Percentiles rank a stretch among this genome's conserved stretches.
Evolutionary conservation across 2,113 vertebrate species (phyloP).

Genomic region (Oncorhynchus tshawytscha): DNA sequence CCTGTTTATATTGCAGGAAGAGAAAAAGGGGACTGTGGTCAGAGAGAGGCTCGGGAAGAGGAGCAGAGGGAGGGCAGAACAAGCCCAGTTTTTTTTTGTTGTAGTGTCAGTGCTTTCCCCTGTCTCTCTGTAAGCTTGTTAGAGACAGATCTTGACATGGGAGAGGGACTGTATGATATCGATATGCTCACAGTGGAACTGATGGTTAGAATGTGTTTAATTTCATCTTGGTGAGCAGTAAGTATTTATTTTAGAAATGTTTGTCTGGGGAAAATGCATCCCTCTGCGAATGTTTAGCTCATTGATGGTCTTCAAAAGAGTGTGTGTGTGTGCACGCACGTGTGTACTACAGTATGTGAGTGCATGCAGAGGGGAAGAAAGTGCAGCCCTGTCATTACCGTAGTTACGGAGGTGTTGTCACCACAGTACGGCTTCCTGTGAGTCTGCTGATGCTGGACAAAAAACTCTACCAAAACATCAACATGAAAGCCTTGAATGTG

Average conservation of each 20-base stretch:
- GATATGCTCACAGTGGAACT: neutral
- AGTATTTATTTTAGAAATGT: constrained; percentile 17
- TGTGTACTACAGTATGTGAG: too few species aligned
- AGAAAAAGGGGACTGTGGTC: constrained; percentile 44
- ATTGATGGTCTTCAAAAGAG: neutral
- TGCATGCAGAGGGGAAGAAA: neutral
- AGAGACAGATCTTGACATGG: neutral
- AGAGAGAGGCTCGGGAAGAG: constrained; percentile 6
- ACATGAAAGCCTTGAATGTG: too few species aligned
- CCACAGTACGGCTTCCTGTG: neutral
- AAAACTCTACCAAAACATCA: neutral
- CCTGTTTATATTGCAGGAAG: constrained; percentile 58
- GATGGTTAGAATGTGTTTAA: neutral
- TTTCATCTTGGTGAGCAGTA: neutral
- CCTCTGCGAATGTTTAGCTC: too few species aligned
- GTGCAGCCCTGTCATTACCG: neutral
- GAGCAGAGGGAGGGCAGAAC: neutral
- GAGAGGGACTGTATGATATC: neutral
- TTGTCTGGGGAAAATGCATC: neutral
- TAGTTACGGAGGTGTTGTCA: neutral
- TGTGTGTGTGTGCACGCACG: too few species aligned
- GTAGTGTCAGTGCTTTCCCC: neutral
- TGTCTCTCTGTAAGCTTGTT: too few species aligned
- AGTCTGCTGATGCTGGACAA: neutral
- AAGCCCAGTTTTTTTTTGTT: neutral